These are phyloP conservation scores for Pseudochromis fuscus DNA, from an alignment of 2,797 vertebrate genomes.

Conservation along the genomic window DNA sequence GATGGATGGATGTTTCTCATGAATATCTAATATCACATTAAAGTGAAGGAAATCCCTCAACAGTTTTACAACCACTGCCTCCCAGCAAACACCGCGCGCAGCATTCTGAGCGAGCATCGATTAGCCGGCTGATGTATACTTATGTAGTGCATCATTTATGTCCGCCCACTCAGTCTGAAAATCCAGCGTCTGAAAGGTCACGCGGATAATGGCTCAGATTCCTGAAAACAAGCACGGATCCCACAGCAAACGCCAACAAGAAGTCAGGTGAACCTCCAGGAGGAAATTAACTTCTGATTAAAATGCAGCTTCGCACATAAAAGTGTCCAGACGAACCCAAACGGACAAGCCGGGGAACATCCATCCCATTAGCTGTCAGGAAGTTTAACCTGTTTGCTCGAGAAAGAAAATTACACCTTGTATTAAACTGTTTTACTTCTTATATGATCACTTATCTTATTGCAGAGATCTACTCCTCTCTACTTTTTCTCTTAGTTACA, in stretches of 20 bases:
- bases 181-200: constrained; percentile 54
- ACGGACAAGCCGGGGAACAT: not conserved
- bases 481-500: not conserved
- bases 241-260: constrained; percentile 1
- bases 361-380: not conserved
- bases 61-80: constrained; percentile 25
- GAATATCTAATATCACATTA: constrained; percentile 52
- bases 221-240: constrained; percentile 13
- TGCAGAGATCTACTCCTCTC: not conserved
- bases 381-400: not conserved
- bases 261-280: not conserved
- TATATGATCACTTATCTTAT: not conserved
- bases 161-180: constrained; percentile 22
- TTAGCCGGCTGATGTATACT: constrained; percentile 38
- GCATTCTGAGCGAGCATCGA: constrained; percentile 50
- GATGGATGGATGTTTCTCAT: constrained; percentile 50
- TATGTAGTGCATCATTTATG: constrained; percentile 54
- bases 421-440: not conserved
- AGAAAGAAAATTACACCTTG: not conserved
- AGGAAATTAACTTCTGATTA: constrained; percentile 9
- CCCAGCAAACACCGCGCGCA: not conserved
- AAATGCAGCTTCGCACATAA: not conserved
- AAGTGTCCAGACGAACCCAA: not conserved
- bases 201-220: constrained; percentile 25
- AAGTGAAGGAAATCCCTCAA: constrained; percentile 47